Evolutionary conservation across 2,797 vertebrate species (phyloP).

Genomic region (Sebastes reedi): DNA sequence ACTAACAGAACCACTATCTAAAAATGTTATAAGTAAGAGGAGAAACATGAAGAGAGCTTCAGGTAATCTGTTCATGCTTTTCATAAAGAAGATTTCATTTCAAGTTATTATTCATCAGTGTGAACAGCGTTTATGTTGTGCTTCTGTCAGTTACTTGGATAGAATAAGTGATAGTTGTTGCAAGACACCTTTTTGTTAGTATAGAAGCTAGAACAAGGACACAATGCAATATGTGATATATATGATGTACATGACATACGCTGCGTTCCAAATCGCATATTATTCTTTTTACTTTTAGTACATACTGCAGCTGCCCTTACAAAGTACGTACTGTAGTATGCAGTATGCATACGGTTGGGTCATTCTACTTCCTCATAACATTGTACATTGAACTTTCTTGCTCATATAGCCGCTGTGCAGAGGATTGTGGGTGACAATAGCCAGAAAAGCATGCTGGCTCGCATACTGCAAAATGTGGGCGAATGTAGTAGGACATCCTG

Average conservation of each 20-base stretch:
- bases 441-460: no score
- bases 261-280: no score
- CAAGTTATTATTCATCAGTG: neutral
- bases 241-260: neutral
- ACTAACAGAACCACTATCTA: constrained; percentile 22
- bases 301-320: no score
- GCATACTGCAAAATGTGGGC: no score
- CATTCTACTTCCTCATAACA: no score
- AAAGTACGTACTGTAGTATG: no score
- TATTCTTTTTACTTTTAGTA: no score
- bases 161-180: neutral
- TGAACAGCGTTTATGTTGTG: neutral
- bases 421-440: no score
- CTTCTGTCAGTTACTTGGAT: neutral
- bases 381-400: no score
- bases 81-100: neutral
- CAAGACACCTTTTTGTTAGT: neutral
- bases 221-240: neutral
- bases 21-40: constrained; percentile 29
- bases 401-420: no score
- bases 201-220: neutral
- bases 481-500: no score
- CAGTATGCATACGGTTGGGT: no score
- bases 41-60: neutral
- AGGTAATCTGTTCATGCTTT: neutral